A percentile compares a stretch with the other conserved stretches of the same genome.
These are phyloP conservation scores for Clunio marinus DNA, from an alignment of 2,888 invertebrate species.

Conservation along the genomic window DNA sequence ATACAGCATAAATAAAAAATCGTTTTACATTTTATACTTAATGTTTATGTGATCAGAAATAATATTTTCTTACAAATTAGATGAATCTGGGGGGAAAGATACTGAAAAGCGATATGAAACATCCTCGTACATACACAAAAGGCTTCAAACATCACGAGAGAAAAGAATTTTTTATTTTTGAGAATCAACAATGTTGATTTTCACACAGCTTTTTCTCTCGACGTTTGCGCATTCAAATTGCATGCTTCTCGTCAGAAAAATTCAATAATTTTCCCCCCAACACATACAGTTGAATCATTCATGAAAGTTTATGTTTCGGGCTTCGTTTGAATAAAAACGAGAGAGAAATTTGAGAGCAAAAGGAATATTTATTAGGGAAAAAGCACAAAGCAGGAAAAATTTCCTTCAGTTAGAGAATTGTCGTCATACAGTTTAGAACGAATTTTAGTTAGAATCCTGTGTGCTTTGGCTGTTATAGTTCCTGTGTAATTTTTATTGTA, in stretches of 20 bases:
- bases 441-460: constrained; percentile 39
- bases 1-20: constrained; percentile 13
- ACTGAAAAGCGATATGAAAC: neutral
- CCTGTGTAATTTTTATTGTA: constrained; percentile 39
- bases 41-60: constrained; percentile 17
- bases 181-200: constrained; percentile 16
- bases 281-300: constrained; percentile 8
- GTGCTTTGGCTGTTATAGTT: constrained; percentile 39
- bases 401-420: constrained; percentile 38
- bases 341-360: neutral
- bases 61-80: constrained; percentile 29
- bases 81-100: constrained; percentile 15
- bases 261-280: constrained; percentile 10
- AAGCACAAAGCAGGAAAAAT: constrained; percentile 6
- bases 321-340: too few species aligned
- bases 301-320: constrained; percentile 3
- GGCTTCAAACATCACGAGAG: neutral
- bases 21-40: neutral
- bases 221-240: neutral
- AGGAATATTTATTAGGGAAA: neutral
- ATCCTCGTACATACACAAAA: neutral
- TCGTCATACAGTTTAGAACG: constrained; percentile 39
- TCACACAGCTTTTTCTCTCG: neutral
- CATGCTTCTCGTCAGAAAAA: neutral
- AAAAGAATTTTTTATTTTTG: too few species aligned